These are phyloP conservation scores for Delphinus delphis DNA, from an alignment of 2,113 vertebrate species.

Conservation along the genomic window DNA sequence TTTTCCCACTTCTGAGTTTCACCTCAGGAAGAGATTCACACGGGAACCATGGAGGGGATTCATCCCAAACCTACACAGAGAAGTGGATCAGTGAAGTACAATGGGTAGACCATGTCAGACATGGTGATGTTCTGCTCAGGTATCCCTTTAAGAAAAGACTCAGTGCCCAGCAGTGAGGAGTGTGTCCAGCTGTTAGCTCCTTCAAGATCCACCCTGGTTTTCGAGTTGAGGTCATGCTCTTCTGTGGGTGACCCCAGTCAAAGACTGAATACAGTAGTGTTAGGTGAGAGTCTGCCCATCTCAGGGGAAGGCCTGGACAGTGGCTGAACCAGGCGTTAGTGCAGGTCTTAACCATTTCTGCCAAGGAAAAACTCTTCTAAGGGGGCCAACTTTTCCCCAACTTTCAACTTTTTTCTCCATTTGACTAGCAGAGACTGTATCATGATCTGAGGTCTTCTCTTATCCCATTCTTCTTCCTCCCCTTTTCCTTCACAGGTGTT, in stretches of 20 bases:
- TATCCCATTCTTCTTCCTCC: background rate
- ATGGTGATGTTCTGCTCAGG: background rate
- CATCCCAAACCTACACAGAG: background rate
- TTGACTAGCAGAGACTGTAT: background rate
- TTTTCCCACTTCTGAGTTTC: background rate
- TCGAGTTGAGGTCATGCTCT: background rate
- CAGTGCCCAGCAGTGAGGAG: background rate
- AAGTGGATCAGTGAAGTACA: background rate
- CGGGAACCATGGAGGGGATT: background rate
- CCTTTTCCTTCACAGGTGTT: background rate
- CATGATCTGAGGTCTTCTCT: background rate
- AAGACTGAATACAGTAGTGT: background rate
- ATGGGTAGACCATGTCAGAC: background rate
- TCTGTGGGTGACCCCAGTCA: background rate
- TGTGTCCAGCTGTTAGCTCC: background rate
- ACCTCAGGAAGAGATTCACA: background rate
- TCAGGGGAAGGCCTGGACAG: background rate
- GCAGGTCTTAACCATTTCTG: background rate
- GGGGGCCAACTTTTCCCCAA: background rate
- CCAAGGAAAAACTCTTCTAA: background rate
- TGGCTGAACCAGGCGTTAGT: background rate
- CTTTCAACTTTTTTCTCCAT: too few relatives aligned
- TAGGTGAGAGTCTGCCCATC: background rate
- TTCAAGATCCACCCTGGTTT: background rate
- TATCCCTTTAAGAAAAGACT: background rate